Evolutionary conservation across 2,113 vertebrate species (phyloP), one percentile per base, ranked within the genome.

Genomic region (Gasterosteus nipponicus): DNA sequence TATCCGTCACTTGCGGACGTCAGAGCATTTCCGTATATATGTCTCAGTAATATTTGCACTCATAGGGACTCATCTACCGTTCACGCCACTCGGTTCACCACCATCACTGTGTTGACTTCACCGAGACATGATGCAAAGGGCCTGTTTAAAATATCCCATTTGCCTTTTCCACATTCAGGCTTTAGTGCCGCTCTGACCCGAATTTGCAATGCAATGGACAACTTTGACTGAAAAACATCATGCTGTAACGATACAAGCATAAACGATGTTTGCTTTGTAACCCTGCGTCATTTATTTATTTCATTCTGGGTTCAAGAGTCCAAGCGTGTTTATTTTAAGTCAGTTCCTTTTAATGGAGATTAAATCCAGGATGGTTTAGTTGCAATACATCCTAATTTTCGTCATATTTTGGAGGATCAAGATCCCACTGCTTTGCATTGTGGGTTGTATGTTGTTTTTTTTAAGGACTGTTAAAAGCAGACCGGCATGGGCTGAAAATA

Each of bases 81-180:
- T 58, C 19, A 14, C 4, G 39, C 42, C 14, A 7, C 11, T 18
- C 15, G 12, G 14, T 12, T 49, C 61, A 16, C 53, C 41, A 38
- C 39, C 19, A 64, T 39, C 18, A 38, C 3, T 29, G 10, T 12
- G 10, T 41, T 62, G 39, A 39, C 47, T n/a, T 58, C 44, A 64
- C 15, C 44, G 39, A 73, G 9, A 14, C n/a, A 9, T 1, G 5
- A n/a, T 1, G 0, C 3, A 49, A 29, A 82, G 69, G 57, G 4
- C 9, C 9, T 66, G 47, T 63, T 89, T 80, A 69, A 39, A 83
- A 85, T 82, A 0, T 3, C 22, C 67, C 0, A 73, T 85, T 83
- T 69, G 29, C 61, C 16, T 85, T 82, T 78, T 53, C 29, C 41
- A 33, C 53, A 78, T 78, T 61, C 72, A 72, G 71, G 80, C 19